Percentiles rank a stretch among this genome's conserved stretches.
phyloP scores from a whole-genome alignment of 2,888 invertebrate species.

The Spilosoma lubricipeda region DNA sequence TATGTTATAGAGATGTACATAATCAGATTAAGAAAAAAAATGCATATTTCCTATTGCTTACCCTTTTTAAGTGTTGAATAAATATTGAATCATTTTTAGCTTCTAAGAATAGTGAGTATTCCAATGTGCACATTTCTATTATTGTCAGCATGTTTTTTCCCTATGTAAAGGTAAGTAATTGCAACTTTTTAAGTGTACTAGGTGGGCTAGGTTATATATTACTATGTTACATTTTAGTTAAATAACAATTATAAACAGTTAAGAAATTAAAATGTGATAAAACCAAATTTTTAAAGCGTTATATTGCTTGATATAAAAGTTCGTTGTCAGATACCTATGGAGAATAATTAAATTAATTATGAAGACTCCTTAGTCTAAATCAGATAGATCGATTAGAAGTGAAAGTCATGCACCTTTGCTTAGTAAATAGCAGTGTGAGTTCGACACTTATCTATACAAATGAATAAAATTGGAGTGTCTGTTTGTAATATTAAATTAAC shows the following conservation, averaged over 20 bases:
- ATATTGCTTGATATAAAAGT: background rate
- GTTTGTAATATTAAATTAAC: no score
- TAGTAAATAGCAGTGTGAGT: no score
- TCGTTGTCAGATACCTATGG: background rate
- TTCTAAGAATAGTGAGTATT: background rate
- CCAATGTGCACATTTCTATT: background rate
- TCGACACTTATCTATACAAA: no score
- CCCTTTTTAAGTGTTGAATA: background rate
- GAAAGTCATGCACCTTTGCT: background rate
- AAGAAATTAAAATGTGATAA: background rate
- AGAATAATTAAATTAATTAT: background rate
- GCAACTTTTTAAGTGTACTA: background rate
- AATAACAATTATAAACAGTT: background rate
- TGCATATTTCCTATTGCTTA: no score
- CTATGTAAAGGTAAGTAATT: conserved; percentile 1
- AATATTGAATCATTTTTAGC: background rate
- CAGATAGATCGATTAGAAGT: no score
- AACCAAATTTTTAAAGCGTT: background rate
- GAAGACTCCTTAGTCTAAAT: no score
- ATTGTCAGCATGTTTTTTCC: background rate
- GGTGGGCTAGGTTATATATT: background rate
- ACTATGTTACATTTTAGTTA: no score
- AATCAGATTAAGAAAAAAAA: no score
- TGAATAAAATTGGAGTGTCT: no score
- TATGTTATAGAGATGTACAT: no score